Conservation (phyloP, 2,797 vertebrate genomes). For the Pempheris klunzingeri region DNA sequence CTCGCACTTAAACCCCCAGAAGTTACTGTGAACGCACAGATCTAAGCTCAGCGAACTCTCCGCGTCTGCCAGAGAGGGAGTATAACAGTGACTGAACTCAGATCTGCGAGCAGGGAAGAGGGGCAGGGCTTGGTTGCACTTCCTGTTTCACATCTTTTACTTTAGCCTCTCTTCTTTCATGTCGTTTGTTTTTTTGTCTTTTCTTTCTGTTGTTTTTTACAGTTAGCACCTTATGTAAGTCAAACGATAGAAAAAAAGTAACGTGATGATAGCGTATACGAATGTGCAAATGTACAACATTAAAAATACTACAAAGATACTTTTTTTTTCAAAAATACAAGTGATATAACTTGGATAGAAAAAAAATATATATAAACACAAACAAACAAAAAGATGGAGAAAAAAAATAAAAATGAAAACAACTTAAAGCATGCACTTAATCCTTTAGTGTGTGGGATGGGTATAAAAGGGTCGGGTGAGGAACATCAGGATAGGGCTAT, state of each 20-base stretch:
- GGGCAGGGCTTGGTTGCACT: conserved; percentile 59
- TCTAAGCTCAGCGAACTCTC: conserved; percentile 53
- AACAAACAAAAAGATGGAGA: conserved; percentile 33
- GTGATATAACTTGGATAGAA: conserved; percentile 76
- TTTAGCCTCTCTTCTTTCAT: conserved; percentile 43
- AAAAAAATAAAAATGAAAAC: conserved; percentile 38
- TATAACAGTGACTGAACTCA: conserved; percentile 33
- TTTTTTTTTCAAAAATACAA: conserved; percentile 92
- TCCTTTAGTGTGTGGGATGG: conserved; percentile 81
- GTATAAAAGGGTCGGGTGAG: conserved; percentile 79
- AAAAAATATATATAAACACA: conserved; percentile 73
- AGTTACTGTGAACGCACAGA: conserved; percentile 59
- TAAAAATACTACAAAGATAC: conserved; percentile 94
- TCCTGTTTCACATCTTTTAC: conserved; percentile 59
- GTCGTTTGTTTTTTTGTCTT: conserved; percentile 77
- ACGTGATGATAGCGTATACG: conserved; percentile 89
- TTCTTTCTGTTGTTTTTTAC: conserved; percentile 80
- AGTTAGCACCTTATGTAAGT: conserved; percentile 96
- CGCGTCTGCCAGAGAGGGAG: conserved; percentile 15
- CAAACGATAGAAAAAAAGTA: conserved; percentile 88
- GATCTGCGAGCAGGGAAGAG: conserved; percentile 36
- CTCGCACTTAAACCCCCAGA: conserved; percentile 48
- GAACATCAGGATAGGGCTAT: conserved; percentile 71
- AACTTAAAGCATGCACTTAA: conserved; percentile 95
- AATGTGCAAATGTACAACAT: conserved; percentile 99